These are phyloP conservation scores for Australoheros facetus DNA, from an alignment of 2,797 vertebrate genomes.

Conservation along the genomic window DNA sequence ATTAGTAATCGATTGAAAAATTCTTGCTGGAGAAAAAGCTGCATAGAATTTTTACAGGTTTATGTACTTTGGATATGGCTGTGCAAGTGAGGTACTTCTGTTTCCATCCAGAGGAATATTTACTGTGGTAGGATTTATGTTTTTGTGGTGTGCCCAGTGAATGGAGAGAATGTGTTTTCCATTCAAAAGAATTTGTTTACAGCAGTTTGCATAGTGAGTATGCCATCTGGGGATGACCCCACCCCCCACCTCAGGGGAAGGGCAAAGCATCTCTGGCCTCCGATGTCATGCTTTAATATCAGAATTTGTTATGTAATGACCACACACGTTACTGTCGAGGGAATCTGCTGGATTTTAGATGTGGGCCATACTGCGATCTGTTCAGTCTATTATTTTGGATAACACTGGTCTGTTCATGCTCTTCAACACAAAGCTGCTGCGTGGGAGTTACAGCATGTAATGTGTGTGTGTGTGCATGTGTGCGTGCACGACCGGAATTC, in stretches of 20 bases:
- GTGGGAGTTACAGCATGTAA: conserved; percentile 59
- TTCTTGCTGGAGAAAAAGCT: neutral
- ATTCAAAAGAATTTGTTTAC: conserved; percentile 18
- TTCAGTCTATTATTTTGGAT: conserved; percentile 51
- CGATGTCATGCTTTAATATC: neutral
- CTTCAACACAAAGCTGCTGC: conserved; percentile 53
- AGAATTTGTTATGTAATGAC: conserved; percentile 25
- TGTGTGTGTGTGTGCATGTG: neutral
- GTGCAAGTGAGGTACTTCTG: neutral
- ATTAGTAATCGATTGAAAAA: neutral
- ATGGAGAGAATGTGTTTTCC: conserved; percentile 9
- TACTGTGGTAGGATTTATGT: conserved; percentile 12
- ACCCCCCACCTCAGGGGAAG: neutral
- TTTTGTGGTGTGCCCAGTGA: neutral
- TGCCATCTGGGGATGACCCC: neutral
- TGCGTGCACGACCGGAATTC: conserved; percentile 17
- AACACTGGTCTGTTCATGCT: conserved; percentile 45
- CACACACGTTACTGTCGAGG: neutral
- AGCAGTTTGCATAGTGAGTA: neutral
- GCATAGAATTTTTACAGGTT: neutral
- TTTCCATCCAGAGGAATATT: conserved; percentile 32
- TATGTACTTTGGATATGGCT: neutral
- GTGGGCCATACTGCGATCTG: conserved; percentile 29
- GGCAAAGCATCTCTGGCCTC: neutral
- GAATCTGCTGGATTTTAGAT: conserved; percentile 2